These are phyloP conservation scores for western clawed frog (Xenopus tropicalis) DNA, from an alignment of 2,113 vertebrate genomes.

Conservation along the genomic window DNA sequence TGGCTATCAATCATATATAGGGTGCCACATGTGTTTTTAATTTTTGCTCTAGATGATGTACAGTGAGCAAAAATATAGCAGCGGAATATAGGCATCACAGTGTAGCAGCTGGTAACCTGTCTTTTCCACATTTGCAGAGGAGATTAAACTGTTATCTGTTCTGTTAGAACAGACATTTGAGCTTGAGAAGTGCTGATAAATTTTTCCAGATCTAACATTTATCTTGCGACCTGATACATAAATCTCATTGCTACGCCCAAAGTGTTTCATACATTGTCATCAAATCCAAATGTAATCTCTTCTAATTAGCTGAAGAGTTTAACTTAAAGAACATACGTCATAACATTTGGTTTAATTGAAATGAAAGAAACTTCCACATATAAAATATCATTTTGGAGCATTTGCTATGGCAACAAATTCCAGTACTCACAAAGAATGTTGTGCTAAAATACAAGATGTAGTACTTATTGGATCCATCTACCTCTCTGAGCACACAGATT, in stretches of 20 bases:
- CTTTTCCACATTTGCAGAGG: conserved; percentile 15
- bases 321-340: too few relatives aligned
- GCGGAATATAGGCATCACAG: conserved; percentile 12
- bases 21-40: conserved; percentile 41
- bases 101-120: conserved; percentile 29
- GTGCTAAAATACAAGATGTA: too few relatives aligned
- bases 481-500: too few relatives aligned
- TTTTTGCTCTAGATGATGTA: conserved; percentile 35
- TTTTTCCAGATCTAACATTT: conserved; percentile 35
- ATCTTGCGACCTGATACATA: conserved; percentile 33
- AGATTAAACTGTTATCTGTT: conserved; percentile 41
- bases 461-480: too few relatives aligned
- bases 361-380: too few relatives aligned
- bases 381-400: too few relatives aligned
- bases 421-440: too few relatives aligned
- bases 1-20: conserved; percentile 44
- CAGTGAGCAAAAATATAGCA: conserved; percentile 25
- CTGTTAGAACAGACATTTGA: conserved; percentile 28
- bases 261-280: conserved; percentile 16
- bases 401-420: too few relatives aligned
- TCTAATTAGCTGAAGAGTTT: conserved; percentile 22
- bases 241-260: conserved; percentile 34
- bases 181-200: conserved; percentile 29
- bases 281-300: conserved; percentile 26
- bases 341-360: too few relatives aligned